Conservation (phyloP, 1,140 invertebrate species). For the Epicauta chinensis region DNA sequence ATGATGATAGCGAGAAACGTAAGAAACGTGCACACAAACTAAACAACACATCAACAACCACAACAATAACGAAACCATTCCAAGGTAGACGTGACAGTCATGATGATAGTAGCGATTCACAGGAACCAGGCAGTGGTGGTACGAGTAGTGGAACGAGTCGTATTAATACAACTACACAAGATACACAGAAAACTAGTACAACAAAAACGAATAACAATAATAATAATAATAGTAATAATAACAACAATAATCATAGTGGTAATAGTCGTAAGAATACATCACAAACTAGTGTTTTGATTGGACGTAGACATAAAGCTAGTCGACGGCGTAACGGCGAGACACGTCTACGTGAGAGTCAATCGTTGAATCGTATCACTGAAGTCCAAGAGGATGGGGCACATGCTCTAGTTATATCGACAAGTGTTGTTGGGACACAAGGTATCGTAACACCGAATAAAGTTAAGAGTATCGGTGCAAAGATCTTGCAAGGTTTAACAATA, state of each 20-base stretch:
- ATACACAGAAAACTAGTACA: conserved; percentile 30
- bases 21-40: conserved; percentile 73
- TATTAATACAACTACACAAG: conserved; percentile 7
- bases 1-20: conserved; percentile 78
- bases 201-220: background rate
- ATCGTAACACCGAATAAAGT: conserved; percentile 39
- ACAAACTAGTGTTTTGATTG: conserved; percentile 35
- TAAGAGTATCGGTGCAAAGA: conserved; percentile 40
- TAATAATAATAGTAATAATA: conserved; percentile 39
- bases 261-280: conserved; percentile 40
- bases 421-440: conserved; percentile 28
- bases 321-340: conserved; percentile 57
- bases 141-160: conserved; percentile 38
- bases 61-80: conserved; percentile 48
- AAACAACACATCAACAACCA: conserved; percentile 43
- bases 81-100: conserved; percentile 61
- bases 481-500: conserved; percentile 26
- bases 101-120: conserved; percentile 70
- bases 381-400: conserved; percentile 54
- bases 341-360: conserved; percentile 69
- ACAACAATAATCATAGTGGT: conserved; percentile 34
- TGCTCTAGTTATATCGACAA: conserved; percentile 31
- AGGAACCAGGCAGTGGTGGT: conserved; percentile 47
- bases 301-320: conserved; percentile 48
- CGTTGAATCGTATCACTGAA: conserved; percentile 74